These are phyloP conservation scores for Gadus macrocephalus DNA, from an alignment of 2,113 vertebrate genomes.

Conservation along the genomic window DNA sequence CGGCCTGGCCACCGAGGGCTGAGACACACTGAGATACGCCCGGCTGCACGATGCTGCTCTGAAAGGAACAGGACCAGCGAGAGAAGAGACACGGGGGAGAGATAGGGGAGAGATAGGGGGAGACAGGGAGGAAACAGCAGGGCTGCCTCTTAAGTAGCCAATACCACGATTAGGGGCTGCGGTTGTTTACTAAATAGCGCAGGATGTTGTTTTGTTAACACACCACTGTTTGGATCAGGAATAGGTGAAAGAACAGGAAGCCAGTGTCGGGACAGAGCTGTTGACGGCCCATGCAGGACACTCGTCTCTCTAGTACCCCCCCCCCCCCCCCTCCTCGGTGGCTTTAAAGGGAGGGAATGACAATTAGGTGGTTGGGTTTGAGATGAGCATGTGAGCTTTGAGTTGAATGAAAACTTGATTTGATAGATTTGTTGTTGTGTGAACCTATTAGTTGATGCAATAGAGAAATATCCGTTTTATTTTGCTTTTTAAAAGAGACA, in stretches of 20 bases:
- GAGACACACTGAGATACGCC: too few relatives aligned
- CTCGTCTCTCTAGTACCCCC: constrained; percentile 33
- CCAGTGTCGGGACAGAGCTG: constrained; percentile 36
- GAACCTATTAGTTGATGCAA: constrained; percentile 57
- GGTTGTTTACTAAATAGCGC: constrained; percentile 73
- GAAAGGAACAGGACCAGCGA: constrained; percentile 16
- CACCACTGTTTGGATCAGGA: constrained; percentile 49
- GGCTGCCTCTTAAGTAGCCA: constrained; percentile 54
- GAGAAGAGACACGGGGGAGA: too few relatives aligned
- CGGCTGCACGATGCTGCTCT: too few relatives aligned
- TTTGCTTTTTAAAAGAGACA: not conserved
- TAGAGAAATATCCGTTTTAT: constrained; percentile 29
- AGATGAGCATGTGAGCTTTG: too few relatives aligned
- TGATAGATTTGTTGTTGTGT: not conserved
- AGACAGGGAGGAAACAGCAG: constrained; percentile 44
- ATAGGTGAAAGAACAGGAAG: constrained; percentile 64
- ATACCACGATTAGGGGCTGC: constrained; percentile 51
- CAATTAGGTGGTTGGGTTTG: too few relatives aligned
- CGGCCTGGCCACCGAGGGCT: too few relatives aligned
- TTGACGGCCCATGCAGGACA: constrained; percentile 34
- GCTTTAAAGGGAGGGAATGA: too few relatives aligned
- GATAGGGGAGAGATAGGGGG: constrained; percentile 22
- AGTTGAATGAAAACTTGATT: too few relatives aligned
- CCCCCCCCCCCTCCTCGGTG: constrained; percentile 11
- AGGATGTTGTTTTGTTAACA: constrained; percentile 69